Percentiles rank a stretch among this genome's conserved stretches.
Conservation (phyloP, 2,888 invertebrate species). For the Elegia similella region DNA sequence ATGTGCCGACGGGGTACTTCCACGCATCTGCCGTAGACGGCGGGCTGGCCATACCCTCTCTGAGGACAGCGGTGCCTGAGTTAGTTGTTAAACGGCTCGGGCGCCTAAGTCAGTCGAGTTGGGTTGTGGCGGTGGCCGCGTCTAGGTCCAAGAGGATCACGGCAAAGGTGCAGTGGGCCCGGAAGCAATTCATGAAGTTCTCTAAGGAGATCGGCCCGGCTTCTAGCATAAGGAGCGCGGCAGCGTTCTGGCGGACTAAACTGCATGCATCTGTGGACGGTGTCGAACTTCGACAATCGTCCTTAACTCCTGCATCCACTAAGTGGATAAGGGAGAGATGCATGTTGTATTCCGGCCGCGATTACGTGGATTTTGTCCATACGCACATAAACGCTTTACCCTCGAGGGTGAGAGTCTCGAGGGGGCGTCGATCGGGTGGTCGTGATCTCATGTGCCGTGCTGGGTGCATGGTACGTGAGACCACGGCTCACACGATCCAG, state of each 20-base stretch:
- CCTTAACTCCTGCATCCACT: constrained; percentile 9
- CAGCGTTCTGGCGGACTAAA: too few species aligned
- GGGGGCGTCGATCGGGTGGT: too few species aligned
- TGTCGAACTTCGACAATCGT: constrained; percentile 12
- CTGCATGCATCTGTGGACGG: background rate
- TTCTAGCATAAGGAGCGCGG: background rate
- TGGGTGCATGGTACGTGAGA: too few species aligned
- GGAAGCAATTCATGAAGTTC: background rate
- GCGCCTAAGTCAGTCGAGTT: constrained; percentile 25
- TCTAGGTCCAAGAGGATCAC: constrained; percentile 25
- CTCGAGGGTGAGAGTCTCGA: background rate
- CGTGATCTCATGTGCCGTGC: constrained; percentile 18
- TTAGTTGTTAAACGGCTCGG: constrained; percentile 30
- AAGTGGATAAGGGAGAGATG: constrained; percentile 25
- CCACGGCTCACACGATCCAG: too few species aligned
- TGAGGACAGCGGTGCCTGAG: constrained; percentile 31
- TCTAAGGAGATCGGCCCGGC: background rate
- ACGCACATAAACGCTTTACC: background rate
- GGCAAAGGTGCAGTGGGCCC: constrained; percentile 23
- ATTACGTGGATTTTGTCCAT: constrained; percentile 40
- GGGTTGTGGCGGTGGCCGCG: constrained; percentile 30
- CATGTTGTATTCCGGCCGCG: constrained; percentile 30
- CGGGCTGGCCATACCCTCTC: constrained; percentile 33
- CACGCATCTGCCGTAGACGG: constrained; percentile 24
- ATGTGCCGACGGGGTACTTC: constrained; percentile 37